phyloP scores from a whole-genome alignment of 2,797 vertebrate species.

The Parotocinclus haroldoi region DNA sequence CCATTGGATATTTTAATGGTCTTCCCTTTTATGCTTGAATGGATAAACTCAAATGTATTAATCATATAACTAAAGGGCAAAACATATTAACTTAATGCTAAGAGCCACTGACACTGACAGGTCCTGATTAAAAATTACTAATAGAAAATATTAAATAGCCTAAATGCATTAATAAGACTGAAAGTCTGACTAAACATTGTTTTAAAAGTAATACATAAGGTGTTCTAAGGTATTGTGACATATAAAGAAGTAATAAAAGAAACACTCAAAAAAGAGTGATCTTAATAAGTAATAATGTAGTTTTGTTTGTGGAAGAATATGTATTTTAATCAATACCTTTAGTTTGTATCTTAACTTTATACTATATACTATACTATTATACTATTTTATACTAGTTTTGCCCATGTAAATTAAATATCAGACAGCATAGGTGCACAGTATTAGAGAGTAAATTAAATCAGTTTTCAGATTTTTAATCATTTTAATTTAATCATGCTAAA shows the following conservation, averaged over 20 bases:
- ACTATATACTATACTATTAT: too few species aligned
- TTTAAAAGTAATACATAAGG: background rate
- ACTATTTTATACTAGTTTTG: slow-evolving; percentile 23
- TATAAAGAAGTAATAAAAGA: background rate
- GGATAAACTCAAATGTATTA: slow-evolving; percentile 37
- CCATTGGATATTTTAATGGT: slow-evolving; percentile 19
- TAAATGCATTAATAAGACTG: slow-evolving; percentile 19
- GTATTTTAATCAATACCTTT: too few species aligned
- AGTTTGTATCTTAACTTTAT: slow-evolving; percentile 6
- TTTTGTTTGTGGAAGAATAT: too few species aligned
- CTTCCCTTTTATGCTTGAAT: slow-evolving; percentile 31
- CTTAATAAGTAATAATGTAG: too few species aligned
- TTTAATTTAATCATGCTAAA: too few species aligned
- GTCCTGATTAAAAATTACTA: slow-evolving; percentile 50
- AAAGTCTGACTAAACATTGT: background rate
- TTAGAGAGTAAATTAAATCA: slow-evolving; percentile 15
- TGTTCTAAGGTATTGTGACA: background rate
- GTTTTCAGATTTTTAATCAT: too few species aligned
- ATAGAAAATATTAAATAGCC: slow-evolving; percentile 42
- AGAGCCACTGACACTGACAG: slow-evolving; percentile 35
- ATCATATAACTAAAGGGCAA: slow-evolving; percentile 40
- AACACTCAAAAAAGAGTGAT: too few species aligned
- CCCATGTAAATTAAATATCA: slow-evolving; percentile 35
- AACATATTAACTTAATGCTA: slow-evolving; percentile 38
- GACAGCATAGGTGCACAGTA: slow-evolving; percentile 8